Evolutionary conservation across 2,797 vertebrate genomes (phyloP).

Genomic region (Protosalanx chinensis): DNA sequence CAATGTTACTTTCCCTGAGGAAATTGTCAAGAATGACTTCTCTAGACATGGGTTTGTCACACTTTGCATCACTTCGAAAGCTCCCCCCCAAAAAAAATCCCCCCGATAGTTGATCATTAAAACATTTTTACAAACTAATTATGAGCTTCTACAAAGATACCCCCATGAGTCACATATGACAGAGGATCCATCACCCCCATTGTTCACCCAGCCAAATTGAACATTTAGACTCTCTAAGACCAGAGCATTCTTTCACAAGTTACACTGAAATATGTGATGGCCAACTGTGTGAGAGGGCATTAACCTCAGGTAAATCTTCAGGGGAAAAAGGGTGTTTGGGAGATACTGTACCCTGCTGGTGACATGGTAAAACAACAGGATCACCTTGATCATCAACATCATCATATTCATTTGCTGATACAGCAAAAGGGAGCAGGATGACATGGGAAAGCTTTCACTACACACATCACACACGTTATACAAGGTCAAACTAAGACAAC

Average conservation of each 20-base stretch:
- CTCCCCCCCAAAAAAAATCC: too few relatives aligned
- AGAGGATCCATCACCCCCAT: slow-evolving; percentile 22
- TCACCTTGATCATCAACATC: slow-evolving; percentile 22
- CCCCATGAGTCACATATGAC: slow-evolving; percentile 41
- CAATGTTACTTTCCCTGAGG: slow-evolving; percentile 38
- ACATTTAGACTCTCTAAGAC: slow-evolving; percentile 21
- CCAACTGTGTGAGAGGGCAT: slow-evolving; percentile 4
- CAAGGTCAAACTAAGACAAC: slow-evolving; percentile 11
- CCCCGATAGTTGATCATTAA: too few relatives aligned
- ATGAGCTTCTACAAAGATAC: slow-evolving; percentile 22
- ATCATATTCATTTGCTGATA: slow-evolving; percentile 60
- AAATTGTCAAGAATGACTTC: too few relatives aligned
- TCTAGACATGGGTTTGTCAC: slow-evolving; percentile 29
- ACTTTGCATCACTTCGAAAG: slow-evolving; percentile 19
- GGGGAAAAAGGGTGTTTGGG: slow-evolving; percentile 31
- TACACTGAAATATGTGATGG: slow-evolving; percentile 29
- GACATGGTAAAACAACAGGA: slow-evolving; percentile 18
- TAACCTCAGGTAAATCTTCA: not conserved
- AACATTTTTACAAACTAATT: too few relatives aligned
- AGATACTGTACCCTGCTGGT: slow-evolving; percentile 69
- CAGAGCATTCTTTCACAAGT: slow-evolving; percentile 25
- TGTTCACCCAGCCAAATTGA: not conserved
- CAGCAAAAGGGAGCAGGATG: slow-evolving; percentile 51
- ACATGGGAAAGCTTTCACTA: slow-evolving; percentile 37
- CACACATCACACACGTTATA: slow-evolving; percentile 9